Evolutionary conservation across 2,797 vertebrate species (phyloP), one percentile per base, ranked within the genome.

Genomic region (Hippopotamyrus pictus): DNA sequence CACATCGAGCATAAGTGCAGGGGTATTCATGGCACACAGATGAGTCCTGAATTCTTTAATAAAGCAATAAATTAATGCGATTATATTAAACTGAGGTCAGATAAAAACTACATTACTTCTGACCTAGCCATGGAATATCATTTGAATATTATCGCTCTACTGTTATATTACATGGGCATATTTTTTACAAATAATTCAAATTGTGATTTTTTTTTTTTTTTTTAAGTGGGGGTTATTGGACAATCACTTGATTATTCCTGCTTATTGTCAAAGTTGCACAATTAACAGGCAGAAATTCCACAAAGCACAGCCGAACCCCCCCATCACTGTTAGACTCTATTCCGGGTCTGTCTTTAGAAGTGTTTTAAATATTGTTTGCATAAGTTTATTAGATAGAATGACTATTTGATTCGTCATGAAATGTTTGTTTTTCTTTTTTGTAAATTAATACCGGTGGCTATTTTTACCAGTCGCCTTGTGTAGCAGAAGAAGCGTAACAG

Each of bases 31-130:
- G 53, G 90, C 41, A 22, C n/a, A 53, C 50, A 89, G 22, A 37
- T 44, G 19, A 54, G 48, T 87, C 37, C 88, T 59, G 41, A 73
- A 69, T 54, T 87, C 51, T 87, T 84, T 57, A 65, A 59, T 65
- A 14, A 57, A 90, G 90, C 90, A 91, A 91, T 92, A 89, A 92
- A 82, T 76, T 33, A 88, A 76, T 17, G 44, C 44, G 6, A 86
- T 86, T 44, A 44, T 53, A 89, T 88, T 62, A 62, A n/a, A 44
- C 37, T 57, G 25, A 62, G 33, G 14, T 62, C 29, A 59, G 85
- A 59, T 59, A n/a, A 59, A 59, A n/a, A 22, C 6, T 59, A 22
- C n/a, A 22, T 88, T 14, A 22, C 54, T 50, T 87, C 37, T 90
- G 51, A 89, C 87, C 44, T 50, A 62, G 88, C 51, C 41, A 50